These are phyloP conservation scores for Arrhopalites spinosus DNA, from an alignment of 2,888 invertebrate genomes.

Conservation along the genomic window DNA sequence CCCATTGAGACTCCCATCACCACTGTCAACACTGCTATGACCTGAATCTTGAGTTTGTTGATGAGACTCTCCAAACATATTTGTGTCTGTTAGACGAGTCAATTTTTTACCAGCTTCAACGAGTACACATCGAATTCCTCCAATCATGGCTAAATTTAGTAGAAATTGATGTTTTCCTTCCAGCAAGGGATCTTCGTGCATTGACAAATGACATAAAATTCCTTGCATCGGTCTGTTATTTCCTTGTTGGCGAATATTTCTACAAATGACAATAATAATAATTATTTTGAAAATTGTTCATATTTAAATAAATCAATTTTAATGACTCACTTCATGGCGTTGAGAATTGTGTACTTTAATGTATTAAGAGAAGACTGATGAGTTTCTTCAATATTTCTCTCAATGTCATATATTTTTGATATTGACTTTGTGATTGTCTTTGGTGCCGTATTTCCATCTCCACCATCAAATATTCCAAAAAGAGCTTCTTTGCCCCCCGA, in stretches of 20 bases:
- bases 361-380: constrained; percentile 75
- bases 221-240: constrained; percentile 53
- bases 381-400: constrained; percentile 79
- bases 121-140: constrained; percentile 51
- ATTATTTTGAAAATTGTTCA: too few species aligned
- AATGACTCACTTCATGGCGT: constrained; percentile 68
- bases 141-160: constrained; percentile 53
- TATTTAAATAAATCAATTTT: too few species aligned
- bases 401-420: constrained; percentile 79
- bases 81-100: constrained; percentile 45
- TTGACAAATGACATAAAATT: constrained; percentile 51
- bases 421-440: constrained; percentile 70
- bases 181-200: constrained; percentile 44
- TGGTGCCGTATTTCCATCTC: constrained; percentile 61
- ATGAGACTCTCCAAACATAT: not conserved
- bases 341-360: constrained; percentile 80
- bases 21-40: not conserved
- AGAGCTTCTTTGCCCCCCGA: constrained; percentile 70
- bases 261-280: constrained; percentile 15
- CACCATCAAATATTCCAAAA: constrained; percentile 76
- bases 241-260: constrained; percentile 53
- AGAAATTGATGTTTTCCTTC: constrained; percentile 47
- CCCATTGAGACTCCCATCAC: constrained; percentile 1
- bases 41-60: not conserved
- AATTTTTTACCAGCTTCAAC: constrained; percentile 54